A percentile compares a stretch with the other conserved stretches of the same genome.
These are phyloP conservation scores for Eulemur rufifrons DNA, from an alignment of 2,113 vertebrate species.

Conservation along the genomic window DNA sequence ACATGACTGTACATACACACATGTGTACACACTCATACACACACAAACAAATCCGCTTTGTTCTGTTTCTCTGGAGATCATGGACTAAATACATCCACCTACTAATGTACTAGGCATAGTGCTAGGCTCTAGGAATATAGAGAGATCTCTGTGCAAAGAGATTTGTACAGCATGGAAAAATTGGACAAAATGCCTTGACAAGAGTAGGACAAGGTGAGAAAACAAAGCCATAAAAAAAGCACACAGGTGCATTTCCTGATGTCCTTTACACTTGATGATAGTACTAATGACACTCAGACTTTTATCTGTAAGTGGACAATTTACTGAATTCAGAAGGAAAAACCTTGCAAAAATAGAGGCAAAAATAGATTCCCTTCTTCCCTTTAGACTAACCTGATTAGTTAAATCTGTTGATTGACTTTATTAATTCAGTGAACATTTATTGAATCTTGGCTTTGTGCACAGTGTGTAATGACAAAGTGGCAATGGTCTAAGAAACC, in stretches of 20 bases:
- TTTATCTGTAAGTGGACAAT: conserved; percentile 12
- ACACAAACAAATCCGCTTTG: neutral
- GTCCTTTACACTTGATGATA: neutral
- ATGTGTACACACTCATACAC: neutral
- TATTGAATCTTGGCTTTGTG: conserved; percentile 27
- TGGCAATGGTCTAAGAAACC: neutral
- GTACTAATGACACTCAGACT: neutral
- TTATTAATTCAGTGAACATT: neutral
- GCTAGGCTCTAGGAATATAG: neutral
- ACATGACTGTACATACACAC: neutral
- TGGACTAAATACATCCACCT: neutral
- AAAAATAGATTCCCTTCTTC: neutral
- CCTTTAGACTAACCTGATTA: neutral
- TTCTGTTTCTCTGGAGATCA: neutral
- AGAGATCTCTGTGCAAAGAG: neutral
- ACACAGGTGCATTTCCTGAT: neutral
- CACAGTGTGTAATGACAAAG: neutral
- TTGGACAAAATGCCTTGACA: neutral
- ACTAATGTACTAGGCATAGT: neutral
- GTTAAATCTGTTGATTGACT: conserved; percentile 16
- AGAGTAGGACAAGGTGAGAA: neutral
- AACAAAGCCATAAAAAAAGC: conserved; percentile 35
- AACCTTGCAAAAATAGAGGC: neutral
- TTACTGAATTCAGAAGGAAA: neutral
- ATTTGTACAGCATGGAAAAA: conserved; percentile 3